phyloP scores from a whole-genome alignment of 2,888 invertebrate genomes.

The Lycophotia porphyrea region DNA sequence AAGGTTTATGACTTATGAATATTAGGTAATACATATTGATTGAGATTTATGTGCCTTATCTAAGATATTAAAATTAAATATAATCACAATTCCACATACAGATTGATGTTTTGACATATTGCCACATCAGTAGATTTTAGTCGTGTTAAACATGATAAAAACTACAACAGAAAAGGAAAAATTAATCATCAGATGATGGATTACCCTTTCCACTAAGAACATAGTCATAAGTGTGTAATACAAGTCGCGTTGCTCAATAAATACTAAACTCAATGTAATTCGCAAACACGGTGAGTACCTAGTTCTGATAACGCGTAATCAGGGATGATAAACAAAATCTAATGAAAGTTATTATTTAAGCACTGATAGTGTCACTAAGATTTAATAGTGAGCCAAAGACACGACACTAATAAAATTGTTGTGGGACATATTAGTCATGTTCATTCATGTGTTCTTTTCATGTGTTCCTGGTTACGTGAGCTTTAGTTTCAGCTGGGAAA shows the following conservation, averaged over 20 bases:
- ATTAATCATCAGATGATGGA: background rate
- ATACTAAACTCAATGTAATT: background rate
- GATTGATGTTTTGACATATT: background rate
- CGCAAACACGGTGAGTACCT: background rate
- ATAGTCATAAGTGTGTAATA: background rate
- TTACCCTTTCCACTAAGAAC: background rate
- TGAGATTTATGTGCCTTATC: background rate
- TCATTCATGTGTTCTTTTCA: background rate
- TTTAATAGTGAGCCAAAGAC: slow-evolving; percentile 20
- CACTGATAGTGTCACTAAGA: background rate
- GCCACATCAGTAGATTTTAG: background rate
- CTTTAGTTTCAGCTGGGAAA: background rate
- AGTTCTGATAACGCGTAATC: slow-evolving; percentile 12
- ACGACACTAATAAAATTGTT: background rate
- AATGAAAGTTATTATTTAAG: slow-evolving; percentile 16
- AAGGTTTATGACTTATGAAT: background rate
- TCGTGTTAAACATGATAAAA: background rate
- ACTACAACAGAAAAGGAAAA: background rate
- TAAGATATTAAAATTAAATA: background rate
- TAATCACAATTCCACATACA: background rate
- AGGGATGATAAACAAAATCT: slow-evolving; percentile 5
- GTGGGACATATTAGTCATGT: background rate
- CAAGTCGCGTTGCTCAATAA: background rate
- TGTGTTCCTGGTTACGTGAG: no score
- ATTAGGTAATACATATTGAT: background rate